Evolutionary conservation across 2,888 invertebrate genomes (phyloP).

Genomic region (Acronicta aceris): DNA sequence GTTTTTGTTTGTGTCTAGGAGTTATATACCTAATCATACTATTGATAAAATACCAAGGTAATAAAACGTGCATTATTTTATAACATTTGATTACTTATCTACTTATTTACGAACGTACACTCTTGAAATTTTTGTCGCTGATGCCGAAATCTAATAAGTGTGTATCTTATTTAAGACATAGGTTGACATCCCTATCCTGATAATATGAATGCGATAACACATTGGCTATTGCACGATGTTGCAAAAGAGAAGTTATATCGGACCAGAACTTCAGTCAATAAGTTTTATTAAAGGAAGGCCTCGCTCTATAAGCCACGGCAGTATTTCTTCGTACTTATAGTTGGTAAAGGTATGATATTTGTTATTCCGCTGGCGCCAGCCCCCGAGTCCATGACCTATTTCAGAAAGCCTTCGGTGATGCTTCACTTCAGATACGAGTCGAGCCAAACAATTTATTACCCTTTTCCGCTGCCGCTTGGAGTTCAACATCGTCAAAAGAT

Average conservation of each 20-base stretch:
- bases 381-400: slow-evolving; percentile 73
- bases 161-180: too few relatives aligned
- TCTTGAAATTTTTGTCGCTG: too few relatives aligned
- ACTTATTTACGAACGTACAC: too few relatives aligned
- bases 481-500: slow-evolving; percentile 49
- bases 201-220: slow-evolving; percentile 12
- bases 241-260: slow-evolving; percentile 8
- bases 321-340: slow-evolving; percentile 31
- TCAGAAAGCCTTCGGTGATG: slow-evolving; percentile 72
- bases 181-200: slow-evolving; percentile 6
- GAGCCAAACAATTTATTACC: slow-evolving; percentile 68
- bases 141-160: too few relatives aligned
- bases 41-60: too few relatives aligned
- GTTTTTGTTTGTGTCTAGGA: neutral
- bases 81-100: too few relatives aligned
- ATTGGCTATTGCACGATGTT: slow-evolving; percentile 4
- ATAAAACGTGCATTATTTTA: too few relatives aligned
- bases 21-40: too few relatives aligned
- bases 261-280: slow-evolving; percentile 31
- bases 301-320: slow-evolving; percentile 33
- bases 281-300: slow-evolving; percentile 44
- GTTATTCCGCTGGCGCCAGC: slow-evolving; percentile 66
- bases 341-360: slow-evolving; percentile 55
- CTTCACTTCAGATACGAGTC: slow-evolving; percentile 69
- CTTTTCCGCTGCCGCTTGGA: slow-evolving; percentile 48